Percentiles rank a stretch among this genome's conserved stretches.
These are phyloP conservation scores for Mirza zaza DNA, from an alignment of 2,113 vertebrate genomes.

Conservation along the genomic window DNA sequence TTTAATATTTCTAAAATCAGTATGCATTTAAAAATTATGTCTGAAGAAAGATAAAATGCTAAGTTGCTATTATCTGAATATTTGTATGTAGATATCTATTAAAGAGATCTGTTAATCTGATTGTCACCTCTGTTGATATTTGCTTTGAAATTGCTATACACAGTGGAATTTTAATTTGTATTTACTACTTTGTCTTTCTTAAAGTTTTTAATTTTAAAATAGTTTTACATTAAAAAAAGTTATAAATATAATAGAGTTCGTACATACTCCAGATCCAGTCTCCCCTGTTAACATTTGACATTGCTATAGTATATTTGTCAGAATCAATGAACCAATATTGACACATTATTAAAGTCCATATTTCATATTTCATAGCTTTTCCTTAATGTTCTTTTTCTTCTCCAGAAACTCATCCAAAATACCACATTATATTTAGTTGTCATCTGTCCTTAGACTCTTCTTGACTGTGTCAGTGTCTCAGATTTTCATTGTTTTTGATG, in stretches of 20 bases:
- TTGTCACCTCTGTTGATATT: not conserved
- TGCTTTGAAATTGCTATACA: not conserved
- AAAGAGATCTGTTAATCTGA: not conserved
- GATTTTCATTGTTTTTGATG: not conserved
- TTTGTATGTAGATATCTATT: constrained; percentile 16
- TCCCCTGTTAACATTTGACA: not conserved
- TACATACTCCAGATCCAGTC: not conserved
- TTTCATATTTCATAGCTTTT: not conserved
- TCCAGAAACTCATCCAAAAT: not conserved
- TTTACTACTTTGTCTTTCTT: constrained; percentile 3
- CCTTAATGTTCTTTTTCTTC: not conserved
- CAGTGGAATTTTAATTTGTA: constrained; percentile 25
- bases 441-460: not conserved
- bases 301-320: not conserved
- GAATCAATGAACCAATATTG: not conserved
- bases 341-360: not conserved
- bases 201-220: not conserved
- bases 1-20: constrained; percentile 47
- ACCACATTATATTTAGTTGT: not conserved
- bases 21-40: not conserved
- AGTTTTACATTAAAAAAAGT: not conserved
- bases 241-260: not conserved
- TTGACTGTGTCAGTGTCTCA: not conserved
- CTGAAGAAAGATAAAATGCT: constrained; percentile 17
- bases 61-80: not conserved